These are phyloP conservation scores for Drosophila bipectinata DNA, from an alignment of 1,140 invertebrate species.

Conservation along the genomic window DNA sequence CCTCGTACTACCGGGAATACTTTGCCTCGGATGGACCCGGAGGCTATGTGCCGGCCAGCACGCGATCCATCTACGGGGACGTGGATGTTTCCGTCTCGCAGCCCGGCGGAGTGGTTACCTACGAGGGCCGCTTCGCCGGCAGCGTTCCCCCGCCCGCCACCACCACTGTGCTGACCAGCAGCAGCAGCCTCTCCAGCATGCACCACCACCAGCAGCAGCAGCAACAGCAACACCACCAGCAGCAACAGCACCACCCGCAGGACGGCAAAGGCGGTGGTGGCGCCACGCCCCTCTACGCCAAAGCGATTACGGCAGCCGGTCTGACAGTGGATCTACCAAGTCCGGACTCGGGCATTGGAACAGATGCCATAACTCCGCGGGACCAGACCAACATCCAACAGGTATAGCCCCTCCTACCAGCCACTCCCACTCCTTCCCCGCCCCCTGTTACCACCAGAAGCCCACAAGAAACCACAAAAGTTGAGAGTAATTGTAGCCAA, in stretches of 20 bases:
- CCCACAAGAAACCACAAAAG: slow-evolving; percentile 1
- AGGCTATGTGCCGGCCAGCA: slow-evolving; percentile 72
- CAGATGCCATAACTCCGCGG: slow-evolving; percentile 94
- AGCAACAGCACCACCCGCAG: slow-evolving; percentile 41
- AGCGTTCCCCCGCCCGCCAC: slow-evolving; percentile 66
- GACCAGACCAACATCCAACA: slow-evolving; percentile 94
- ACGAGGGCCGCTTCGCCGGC: slow-evolving; percentile 79
- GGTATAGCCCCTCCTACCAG: slow-evolving; percentile 88
- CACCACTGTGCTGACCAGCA: slow-evolving; percentile 73
- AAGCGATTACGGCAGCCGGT: slow-evolving; percentile 86
- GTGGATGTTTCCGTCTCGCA: slow-evolving; percentile 64
- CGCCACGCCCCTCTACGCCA: slow-evolving; percentile 78
- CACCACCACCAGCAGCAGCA: slow-evolving; percentile 62
- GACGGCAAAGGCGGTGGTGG: slow-evolving; percentile 48
- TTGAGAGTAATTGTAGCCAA: slow-evolving; percentile 16
- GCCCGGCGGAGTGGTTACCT: slow-evolving; percentile 63
- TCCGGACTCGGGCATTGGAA: slow-evolving; percentile 95
- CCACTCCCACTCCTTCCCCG: background rate
- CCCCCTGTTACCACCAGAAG: background rate
- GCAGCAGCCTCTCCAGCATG: slow-evolving; percentile 42
- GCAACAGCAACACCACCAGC: slow-evolving; percentile 65
- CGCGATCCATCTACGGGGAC: slow-evolving; percentile 73
- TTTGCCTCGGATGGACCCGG: slow-evolving; percentile 79
- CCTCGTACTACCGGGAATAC: slow-evolving; percentile 81
- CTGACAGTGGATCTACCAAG: slow-evolving; percentile 96